A percentile compares a stretch with the other conserved stretches of the same genome.
Conservation (phyloP, 2,113 vertebrate genomes). For the Leptobrachium leishanense region DNA sequence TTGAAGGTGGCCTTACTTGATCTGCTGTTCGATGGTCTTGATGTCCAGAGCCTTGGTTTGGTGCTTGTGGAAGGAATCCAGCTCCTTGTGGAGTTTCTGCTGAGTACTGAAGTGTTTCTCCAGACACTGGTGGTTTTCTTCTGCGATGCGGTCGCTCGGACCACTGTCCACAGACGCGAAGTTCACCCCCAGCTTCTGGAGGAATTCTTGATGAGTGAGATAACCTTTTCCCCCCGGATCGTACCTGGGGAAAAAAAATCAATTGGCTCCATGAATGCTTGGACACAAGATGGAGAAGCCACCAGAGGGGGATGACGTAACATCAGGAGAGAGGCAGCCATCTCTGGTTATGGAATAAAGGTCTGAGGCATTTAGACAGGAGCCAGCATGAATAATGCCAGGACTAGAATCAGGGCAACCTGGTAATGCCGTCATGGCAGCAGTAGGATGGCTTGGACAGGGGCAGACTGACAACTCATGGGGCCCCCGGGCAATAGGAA, state of each 20-base stretch:
- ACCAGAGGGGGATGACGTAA: background rate
- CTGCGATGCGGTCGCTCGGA: conserved; percentile 36
- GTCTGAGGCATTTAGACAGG: no score
- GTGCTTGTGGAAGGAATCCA: conserved; percentile 43
- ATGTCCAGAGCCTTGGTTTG: conserved; percentile 47
- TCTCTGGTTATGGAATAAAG: no score
- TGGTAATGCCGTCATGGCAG: no score
- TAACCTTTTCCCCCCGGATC: conserved; percentile 64
- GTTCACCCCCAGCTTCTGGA: conserved; percentile 60
- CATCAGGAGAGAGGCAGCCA: background rate
- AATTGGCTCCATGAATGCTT: background rate
- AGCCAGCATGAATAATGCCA: no score
- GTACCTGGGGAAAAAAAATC: conserved; percentile 57
- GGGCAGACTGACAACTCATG: no score
- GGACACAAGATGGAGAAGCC: no score
- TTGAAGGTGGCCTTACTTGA: conserved; percentile 49
- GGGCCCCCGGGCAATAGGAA: no score
- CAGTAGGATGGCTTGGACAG: no score
- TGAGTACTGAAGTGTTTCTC: conserved; percentile 58
- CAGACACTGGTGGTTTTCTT: conserved; percentile 52
- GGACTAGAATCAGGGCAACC: no score
- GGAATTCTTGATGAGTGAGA: conserved; percentile 67
- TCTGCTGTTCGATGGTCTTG: conserved; percentile 54
- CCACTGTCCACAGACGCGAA: conserved; percentile 38
- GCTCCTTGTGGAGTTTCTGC: conserved; percentile 53